Conservation (phyloP, 2,797 vertebrate genomes). For the Ambastaia sidthimunki region DNA sequence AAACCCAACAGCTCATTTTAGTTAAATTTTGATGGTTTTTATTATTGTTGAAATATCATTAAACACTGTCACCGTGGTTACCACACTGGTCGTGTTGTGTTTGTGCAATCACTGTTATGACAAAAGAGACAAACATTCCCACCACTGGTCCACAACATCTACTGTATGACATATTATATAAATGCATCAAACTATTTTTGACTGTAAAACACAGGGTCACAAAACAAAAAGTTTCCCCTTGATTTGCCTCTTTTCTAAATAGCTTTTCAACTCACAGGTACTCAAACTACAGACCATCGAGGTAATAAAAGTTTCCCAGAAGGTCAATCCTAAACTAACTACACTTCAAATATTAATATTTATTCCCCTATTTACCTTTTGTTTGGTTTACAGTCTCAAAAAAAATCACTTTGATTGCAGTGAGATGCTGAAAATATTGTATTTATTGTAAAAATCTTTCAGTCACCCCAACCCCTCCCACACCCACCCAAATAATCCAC, state of each 20-base stretch:
- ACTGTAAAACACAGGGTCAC: constrained; percentile 11
- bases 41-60: not conserved
- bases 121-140: constrained; percentile 3
- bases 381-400: constrained; percentile 32
- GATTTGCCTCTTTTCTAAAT: constrained; percentile 88
- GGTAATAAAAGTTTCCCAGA: constrained; percentile 79
- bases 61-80: not conserved
- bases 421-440: constrained; percentile 19
- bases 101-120: constrained; percentile 1
- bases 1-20: not conserved
- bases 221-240: constrained; percentile 69
- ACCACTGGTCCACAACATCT: not conserved
- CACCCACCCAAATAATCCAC: constrained; percentile 35
- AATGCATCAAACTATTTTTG: not conserved
- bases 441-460: constrained; percentile 14
- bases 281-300: constrained; percentile 81
- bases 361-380: not conserved
- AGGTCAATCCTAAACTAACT: constrained; percentile 77
- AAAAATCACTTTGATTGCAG: constrained; percentile 12
- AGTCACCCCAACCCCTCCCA: not conserved
- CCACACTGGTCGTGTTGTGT: constrained; percentile 4
- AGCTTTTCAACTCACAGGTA: constrained; percentile 81
- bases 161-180: constrained; percentile 6
- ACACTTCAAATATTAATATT: constrained; percentile 68
- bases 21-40: not conserved